A percentile compares a stretch with the other conserved stretches of the same genome.
Conservation (phyloP, 2,113 vertebrate species). For the Alosa alosa region DNA sequence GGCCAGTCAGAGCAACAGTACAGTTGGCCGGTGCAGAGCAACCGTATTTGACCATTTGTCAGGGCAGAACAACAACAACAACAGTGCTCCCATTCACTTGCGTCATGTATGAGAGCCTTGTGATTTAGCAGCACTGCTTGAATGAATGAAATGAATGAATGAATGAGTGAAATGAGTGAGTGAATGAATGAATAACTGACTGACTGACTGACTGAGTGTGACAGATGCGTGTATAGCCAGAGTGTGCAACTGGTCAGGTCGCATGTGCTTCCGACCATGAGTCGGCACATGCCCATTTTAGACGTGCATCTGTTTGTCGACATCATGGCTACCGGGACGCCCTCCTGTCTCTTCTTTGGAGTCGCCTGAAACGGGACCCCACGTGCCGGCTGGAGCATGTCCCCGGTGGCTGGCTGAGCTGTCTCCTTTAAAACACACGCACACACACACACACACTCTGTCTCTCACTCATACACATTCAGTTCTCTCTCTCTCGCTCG, state of each 20-base stretch:
- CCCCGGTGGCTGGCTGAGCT: background rate
- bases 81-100: background rate
- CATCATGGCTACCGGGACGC: background rate
- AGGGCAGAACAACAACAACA: conserved; percentile 1
- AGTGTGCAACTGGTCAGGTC: background rate
- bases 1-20: background rate
- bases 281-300: background rate
- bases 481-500: background rate
- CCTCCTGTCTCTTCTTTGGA: background rate
- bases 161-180: background rate
- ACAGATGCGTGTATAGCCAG: background rate
- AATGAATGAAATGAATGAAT: background rate
- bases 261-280: background rate
- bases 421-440: background rate
- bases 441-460: background rate
- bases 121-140: background rate
- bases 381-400: background rate
- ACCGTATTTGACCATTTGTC: background rate
- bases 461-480: background rate
- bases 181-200: background rate
- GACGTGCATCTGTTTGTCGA: background rate
- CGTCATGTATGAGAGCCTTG: background rate
- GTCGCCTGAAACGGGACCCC: background rate
- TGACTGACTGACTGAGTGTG: background rate
- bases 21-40: background rate